Conservation (phyloP, 2,113 vertebrate species). For the Herpetotheres cachinnans region DNA sequence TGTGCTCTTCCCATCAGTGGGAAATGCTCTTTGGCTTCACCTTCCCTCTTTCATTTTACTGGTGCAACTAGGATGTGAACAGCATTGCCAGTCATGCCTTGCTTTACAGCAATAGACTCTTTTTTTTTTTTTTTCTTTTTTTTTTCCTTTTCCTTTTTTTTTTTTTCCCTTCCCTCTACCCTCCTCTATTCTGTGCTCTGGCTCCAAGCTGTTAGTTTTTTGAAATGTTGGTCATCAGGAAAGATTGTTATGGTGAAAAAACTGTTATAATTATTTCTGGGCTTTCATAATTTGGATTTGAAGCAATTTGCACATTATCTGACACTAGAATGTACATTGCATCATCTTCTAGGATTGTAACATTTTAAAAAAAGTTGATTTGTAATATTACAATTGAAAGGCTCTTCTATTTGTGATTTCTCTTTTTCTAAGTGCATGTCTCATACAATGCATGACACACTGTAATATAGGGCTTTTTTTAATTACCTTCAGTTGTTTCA, state of each 20-base stretch:
- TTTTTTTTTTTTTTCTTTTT: neutral
- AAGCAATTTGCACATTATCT: neutral
- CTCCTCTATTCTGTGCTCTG: neutral
- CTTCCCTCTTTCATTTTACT: neutral
- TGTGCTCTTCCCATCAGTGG: neutral
- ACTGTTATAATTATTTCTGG: neutral
- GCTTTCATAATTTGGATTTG: neutral
- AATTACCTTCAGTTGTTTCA: neutral
- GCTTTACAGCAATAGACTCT: neutral
- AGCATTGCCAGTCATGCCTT: neutral
- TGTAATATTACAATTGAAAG: neutral
- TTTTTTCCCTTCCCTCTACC: neutral
- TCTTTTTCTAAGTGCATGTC: neutral
- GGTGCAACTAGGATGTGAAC: neutral
- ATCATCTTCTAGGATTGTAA: neutral
- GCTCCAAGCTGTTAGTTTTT: neutral
- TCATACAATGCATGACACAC: neutral
- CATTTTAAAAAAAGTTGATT: neutral
- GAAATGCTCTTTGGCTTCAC: neutral
- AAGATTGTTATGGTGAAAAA: neutral
- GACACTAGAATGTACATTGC: neutral
- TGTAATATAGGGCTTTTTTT: neutral
- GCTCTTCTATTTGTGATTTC: neutral
- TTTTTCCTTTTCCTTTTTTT: too few relatives aligned
- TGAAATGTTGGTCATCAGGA: neutral